Evolutionary conservation across 2,888 invertebrate genomes (phyloP), one percentile per base, ranked within the genome.

Genomic region (Philhelius pedissequus): DNA sequence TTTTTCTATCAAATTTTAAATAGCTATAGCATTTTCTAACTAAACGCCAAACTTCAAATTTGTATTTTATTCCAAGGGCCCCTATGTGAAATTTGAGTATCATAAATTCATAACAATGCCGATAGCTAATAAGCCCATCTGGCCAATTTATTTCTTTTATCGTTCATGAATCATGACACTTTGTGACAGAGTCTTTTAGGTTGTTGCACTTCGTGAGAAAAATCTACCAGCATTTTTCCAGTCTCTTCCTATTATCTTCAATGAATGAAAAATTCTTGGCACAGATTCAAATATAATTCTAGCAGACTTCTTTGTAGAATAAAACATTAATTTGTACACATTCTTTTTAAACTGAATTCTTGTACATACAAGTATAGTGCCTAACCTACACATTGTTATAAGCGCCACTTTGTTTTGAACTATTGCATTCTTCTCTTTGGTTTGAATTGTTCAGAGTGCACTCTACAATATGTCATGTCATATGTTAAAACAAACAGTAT

Each of bases 261-360:
- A 32, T 15, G 15, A 27, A 52, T 38, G 9, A 20, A 9, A 11
- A 7, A 30, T 38, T 69, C 80, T 75, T 80, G 80, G 80, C 80
- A 75, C 45, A 38, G 45, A 64, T 80, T 64, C 80, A 80, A 80
- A 80, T 30, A 38, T 5, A 48, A 20, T 30, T 18, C 18, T 18
- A 30, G n/a, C 18, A 60, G 40, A 30, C 52, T 25, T 25, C 35
- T 32, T 27, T 50, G 43, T 30, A 9, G 13, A 66, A 64, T 71
- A 71, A n/a, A n/a, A 50, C 35, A 56, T 13, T 27, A 43, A 32
- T 50, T 64, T 58, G 35, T 64, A 58, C 40, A 56, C 40, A 56
- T 58, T 74, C 54, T 48, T 70, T 79, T 56, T 62, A 54, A 62
- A 64, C 56, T 56, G 18, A 78, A 62, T 78, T 69, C 82, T 77